Evolutionary conservation across 2,888 invertebrate species (phyloP), one percentile per base, ranked within the genome.

Genomic region (Synanthedon formicaeformis): DNA sequence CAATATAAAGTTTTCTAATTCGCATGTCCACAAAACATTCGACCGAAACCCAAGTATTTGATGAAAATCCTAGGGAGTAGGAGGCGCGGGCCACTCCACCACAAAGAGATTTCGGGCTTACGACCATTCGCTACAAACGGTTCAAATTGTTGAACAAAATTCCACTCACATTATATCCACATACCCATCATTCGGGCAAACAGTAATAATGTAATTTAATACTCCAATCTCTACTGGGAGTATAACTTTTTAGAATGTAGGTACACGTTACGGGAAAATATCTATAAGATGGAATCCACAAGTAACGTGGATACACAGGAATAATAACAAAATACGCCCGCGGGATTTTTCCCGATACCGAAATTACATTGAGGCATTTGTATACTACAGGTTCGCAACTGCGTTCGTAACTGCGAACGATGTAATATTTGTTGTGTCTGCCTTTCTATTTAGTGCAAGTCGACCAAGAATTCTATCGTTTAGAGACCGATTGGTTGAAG

Each of bases 91-190:
- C 52, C 34, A 10, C 50, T 34, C 50, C 49, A 55, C 57, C 56
- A 53, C 57, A 57, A 57, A 57, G 58, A 58, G 53, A 56, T 55
- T 58, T 56, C 51, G 52, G 51, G 50, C 52, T 53, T 48, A 40
- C 54, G 54, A 16, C 51, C 53, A 56, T 54, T 51, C 48, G 54
- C 48, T 52, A 40, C 50, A 55, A 56, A 55, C 56, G 51, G 53
- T 51, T 55, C 50, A 49, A 57, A 58, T 55, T 56, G 56, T 55
- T 52, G 48, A 51, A 52, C 58, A 14, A 57, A 57, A 57, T 58
- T 57, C 58, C 57, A 52, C 52, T 53, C 56, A 51, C 48, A 51
- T 55, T 52, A 53, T 53, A 52, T 23, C 23, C 49, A 49, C 49
- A 23, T 48, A 52, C 48, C 50, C 56, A 54, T 51, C 54, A 48